phyloP scores from a whole-genome alignment of 2,888 invertebrate species.

The Chalcis sispes region DNA sequence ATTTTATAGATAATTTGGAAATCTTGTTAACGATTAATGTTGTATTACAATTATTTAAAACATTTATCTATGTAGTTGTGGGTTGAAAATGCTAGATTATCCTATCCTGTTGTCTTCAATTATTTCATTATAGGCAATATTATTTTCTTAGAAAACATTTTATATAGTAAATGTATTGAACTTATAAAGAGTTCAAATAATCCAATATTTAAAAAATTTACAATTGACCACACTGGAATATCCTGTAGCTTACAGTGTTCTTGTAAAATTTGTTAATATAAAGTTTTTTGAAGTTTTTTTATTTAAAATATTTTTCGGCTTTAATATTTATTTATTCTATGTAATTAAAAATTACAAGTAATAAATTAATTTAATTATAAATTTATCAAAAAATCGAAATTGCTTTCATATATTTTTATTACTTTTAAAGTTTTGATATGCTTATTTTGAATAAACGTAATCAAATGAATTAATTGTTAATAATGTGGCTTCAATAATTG shows the following conservation, averaged over 20 bases:
- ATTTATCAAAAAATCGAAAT: background rate
- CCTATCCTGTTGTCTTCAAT: background rate
- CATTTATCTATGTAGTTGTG: background rate
- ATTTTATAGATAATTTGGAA: background rate
- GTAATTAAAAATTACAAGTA: too few species aligned
- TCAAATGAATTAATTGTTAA: background rate
- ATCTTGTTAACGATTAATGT: background rate
- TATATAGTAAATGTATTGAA: background rate
- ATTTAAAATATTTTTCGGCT: too few species aligned
- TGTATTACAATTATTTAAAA: background rate
- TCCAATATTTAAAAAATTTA: background rate
- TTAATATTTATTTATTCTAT: too few species aligned
- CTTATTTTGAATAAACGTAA: background rate
- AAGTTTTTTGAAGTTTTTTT: too few species aligned
- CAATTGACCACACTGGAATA: slow-evolving; percentile 5
- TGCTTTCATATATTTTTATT: background rate
- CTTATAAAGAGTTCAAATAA: background rate
- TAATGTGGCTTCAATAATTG: background rate
- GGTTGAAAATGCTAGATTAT: background rate
- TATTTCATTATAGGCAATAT: background rate
- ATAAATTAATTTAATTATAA: too few species aligned
- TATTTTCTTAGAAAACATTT: background rate
- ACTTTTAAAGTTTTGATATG: background rate
- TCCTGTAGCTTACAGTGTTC: background rate
- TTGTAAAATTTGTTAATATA: background rate